Base-by-base conservation (phyloP, 2,888 invertebrate genomes). In the Dicyrtoma fusca region DNA sequence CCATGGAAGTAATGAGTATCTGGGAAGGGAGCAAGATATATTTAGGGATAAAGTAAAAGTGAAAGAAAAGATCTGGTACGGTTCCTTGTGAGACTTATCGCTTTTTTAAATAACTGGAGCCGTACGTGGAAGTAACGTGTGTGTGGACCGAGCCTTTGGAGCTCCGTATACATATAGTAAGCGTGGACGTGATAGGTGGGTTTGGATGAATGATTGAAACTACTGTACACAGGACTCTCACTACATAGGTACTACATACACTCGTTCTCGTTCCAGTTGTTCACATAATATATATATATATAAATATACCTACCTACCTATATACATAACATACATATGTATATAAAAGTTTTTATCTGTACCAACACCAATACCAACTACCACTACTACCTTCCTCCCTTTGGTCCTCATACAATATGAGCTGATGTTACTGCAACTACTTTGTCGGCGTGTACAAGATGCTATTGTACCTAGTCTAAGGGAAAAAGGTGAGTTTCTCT, bases 401-500 rank as follows among this genome's bases (percentile, higher is more conserved):
- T n/a, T n/a, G n/a, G n/a, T n/a, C n/a, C 53, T n/a, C 19, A 17
- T 21, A 17, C 10, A 17, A 3, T 14, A 8, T 10, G 53, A 10
- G 21, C 2, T 10, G 53, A 53, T 53, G 19, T 21, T 53, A 19
- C 21, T 34, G 34, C 34, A 34, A 34, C 34, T 34, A 8, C 34
- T 34, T 34, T 34, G 34, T 34, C 34, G 34, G 34, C 34, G 34
- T 5, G 34, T 34, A 34, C 34, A 34, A 34, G 34, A 34, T 34
- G 34, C 34, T 34, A 34, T 34, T 34, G 34, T 34, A n/a, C n/a
- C n/a, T n/a, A 34, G 34, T 34, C 3, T 34, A 34, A 65, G 1
- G 25, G 26, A 34, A 65, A 51, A 65, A 49, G 51, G 65, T 51
- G 34, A 51, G 26, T 65, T 53, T 49, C 34, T 65, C 26, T n/a